Evolutionary conservation across 2,113 vertebrate genomes (phyloP), one percentile per base, ranked within the genome.

Genomic region (Cyphomyrus plagiostoma): DNA sequence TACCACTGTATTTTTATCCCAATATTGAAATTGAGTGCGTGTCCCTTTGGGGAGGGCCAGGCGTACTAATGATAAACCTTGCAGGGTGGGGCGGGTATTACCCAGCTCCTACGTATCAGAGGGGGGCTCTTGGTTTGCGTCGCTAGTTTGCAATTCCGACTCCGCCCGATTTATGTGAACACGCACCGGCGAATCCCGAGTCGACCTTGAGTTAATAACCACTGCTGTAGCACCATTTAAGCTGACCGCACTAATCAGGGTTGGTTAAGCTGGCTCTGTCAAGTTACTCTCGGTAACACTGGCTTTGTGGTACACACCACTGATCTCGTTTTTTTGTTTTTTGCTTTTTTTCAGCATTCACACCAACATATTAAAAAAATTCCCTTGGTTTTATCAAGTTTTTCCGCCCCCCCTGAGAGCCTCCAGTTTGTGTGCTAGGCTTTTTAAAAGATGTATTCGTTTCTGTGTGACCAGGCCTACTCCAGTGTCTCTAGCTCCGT

Each of bases 401-500:
- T 35, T 74, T 17, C n/a, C n/a, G n/a, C n/a, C n/a, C 52, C 5
- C 21, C 23, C 15, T 0, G 2, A 35, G n/a, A 30, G 5, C 23
- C 26, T 70, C 23, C 17, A n/a, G 26, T 89, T 10, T 56, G 80
- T 88, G 13, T 49, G 52, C 4, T 30, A 49, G 26, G 82, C 39
- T n/a, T 83, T 48, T 83, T 83, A 86, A 50, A 39, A 50, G 90
- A 88, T 92, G 91, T 89, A 2, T 30, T 74, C 89, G 3, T 93
- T 89, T 94, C 77, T 88, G 62, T 94, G 92, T 94, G 90, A 93
- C 86, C 91, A 93, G 92, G 93, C 23, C 56, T 89, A 91, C 90
- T 88, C 62, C 6, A 93, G 92, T 92, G 52, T 91, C 74, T 89
- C 66, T 93, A 93, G 91, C 92, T 93, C 90, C 89, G 39, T 92